These are phyloP conservation scores for Plagodis pulveraria DNA, from an alignment of 2,888 invertebrate genomes.

Conservation along the genomic window DNA sequence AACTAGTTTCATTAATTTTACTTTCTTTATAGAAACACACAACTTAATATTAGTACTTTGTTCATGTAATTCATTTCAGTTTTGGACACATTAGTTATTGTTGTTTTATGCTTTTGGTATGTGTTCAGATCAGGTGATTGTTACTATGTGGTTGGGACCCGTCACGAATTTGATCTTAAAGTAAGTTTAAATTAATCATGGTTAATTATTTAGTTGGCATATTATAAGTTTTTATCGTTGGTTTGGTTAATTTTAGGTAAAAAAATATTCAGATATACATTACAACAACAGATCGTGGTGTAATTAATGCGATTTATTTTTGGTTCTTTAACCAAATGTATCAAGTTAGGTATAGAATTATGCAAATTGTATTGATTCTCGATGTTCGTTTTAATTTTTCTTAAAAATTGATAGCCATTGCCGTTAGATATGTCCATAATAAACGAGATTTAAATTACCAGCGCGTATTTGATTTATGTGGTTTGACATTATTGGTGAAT, in stretches of 20 bases:
- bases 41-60: not conserved
- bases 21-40: conserved; percentile 1
- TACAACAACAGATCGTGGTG: no score
- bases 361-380: not conserved
- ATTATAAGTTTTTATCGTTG: no score
- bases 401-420: conserved; percentile 1
- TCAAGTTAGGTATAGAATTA: not conserved
- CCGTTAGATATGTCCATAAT: conserved; percentile 14
- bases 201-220: no score
- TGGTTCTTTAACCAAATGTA: no score
- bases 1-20: conserved; percentile 4
- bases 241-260: no score
- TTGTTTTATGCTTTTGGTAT: not conserved
- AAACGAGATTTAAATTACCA: not conserved
- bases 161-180: no score
- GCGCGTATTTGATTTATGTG: conserved; percentile 4
- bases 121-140: no score
- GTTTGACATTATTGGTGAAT: conserved; percentile 2
- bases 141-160: no score
- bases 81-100: not conserved
- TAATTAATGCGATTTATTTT: no score
- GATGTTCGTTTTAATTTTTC: conserved; percentile 5
- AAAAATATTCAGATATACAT: no score
- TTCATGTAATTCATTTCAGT: no score
- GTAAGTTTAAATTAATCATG: no score